Evolutionary conservation across 2,888 invertebrate species (phyloP).

Genomic region (Agrypnus murinus): DNA sequence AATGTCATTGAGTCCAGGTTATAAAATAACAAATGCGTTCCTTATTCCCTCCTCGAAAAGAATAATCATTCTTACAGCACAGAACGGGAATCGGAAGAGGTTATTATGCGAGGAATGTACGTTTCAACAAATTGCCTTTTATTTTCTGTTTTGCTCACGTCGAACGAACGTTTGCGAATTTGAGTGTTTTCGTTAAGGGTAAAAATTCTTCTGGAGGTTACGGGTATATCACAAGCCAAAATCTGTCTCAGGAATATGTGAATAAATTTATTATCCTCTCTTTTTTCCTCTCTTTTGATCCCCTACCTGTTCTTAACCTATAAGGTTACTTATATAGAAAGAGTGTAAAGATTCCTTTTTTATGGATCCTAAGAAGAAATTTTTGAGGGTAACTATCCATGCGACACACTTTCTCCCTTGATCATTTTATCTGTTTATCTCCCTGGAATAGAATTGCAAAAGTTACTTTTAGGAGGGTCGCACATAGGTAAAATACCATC

Average conservation of each 20-base stretch:
- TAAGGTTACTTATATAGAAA: background rate
- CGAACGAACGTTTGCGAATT: constrained; percentile 8
- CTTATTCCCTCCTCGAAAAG: constrained; percentile 11
- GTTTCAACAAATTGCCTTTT: constrained; percentile 21
- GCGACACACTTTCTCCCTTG: constrained; percentile 11
- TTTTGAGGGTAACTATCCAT: constrained; percentile 14
- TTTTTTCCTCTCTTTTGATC: background rate
- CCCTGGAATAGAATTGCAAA: constrained; percentile 12
- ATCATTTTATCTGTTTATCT: constrained; percentile 18
- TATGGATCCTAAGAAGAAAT: constrained; percentile 9
- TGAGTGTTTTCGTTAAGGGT: background rate
- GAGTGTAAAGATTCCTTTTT: constrained; percentile 14
- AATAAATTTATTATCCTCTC: constrained; percentile 21
- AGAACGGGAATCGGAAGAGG: constrained; percentile 1
- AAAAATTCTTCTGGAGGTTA: background rate
- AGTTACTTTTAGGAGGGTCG: constrained; percentile 18
- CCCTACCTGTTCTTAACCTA: constrained; percentile 15
- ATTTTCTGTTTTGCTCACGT: constrained; percentile 17
- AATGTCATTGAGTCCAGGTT: constrained; percentile 19
- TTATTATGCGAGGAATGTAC: constrained; percentile 21
- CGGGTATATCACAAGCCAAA: constrained; percentile 9
- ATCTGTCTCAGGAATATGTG: constrained; percentile 15
- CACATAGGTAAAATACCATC: constrained; percentile 20
- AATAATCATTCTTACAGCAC: constrained; percentile 3
- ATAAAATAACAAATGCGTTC: constrained; percentile 20